Conservation (phyloP, 2,113 vertebrate species). For the Peucedramus taeniatus region DNA sequence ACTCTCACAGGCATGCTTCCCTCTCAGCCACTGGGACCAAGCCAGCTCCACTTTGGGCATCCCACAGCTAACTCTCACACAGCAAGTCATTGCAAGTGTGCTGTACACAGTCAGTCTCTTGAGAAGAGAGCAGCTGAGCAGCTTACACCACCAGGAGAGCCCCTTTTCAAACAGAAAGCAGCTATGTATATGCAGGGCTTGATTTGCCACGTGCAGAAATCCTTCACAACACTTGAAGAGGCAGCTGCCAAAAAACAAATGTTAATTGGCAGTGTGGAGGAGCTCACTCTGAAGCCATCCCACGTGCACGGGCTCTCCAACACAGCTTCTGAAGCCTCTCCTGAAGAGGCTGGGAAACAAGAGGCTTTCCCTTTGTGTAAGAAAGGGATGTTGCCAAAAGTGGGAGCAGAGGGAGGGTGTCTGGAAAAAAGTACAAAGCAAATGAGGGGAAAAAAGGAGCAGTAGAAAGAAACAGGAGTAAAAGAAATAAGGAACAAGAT, state of each 20-base stretch:
- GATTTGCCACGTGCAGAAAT: neutral
- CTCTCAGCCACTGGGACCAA: neutral
- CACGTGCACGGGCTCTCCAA: neutral
- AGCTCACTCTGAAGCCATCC: neutral
- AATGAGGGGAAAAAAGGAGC: neutral
- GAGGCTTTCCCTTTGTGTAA: neutral
- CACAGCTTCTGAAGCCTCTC: neutral
- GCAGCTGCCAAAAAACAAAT: neutral
- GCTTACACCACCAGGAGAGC: neutral
- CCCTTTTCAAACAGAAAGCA: neutral
- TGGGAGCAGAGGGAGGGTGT: neutral
- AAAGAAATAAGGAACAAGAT: neutral
- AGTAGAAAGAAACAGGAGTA: neutral
- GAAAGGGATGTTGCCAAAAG: neutral
- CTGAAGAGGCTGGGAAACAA: neutral
- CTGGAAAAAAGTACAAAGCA: neutral
- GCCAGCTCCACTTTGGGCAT: neutral
- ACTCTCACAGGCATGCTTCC: neutral
- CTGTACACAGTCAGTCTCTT: neutral
- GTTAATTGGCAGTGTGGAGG: neutral
- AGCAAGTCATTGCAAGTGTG: neutral
- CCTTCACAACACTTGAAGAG: neutral
- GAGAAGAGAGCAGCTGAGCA: neutral
- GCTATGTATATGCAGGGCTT: neutral
- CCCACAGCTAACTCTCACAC: neutral